Percentiles rank a stretch among this genome's conserved stretches.
These are phyloP conservation scores for Ploceus nigricollis DNA, from an alignment of 2,113 vertebrate genomes.

Conservation along the genomic window DNA sequence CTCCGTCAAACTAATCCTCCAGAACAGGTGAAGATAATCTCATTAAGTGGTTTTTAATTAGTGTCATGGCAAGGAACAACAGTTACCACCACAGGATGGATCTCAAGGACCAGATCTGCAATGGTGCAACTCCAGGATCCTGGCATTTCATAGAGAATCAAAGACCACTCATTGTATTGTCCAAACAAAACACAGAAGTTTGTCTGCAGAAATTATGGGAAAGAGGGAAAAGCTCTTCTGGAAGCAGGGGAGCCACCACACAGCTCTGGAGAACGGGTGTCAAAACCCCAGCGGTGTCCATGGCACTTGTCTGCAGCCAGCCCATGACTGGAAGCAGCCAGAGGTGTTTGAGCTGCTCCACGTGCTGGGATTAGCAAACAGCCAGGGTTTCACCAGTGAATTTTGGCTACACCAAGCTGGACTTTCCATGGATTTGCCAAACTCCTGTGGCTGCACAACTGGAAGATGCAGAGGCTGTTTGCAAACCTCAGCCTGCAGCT, in stretches of 20 bases:
- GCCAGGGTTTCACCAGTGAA: not conserved
- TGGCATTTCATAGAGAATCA: not conserved
- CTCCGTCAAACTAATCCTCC: not conserved
- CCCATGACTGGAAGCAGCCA: not conserved
- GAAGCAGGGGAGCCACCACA: not conserved
- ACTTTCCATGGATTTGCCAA: not conserved
- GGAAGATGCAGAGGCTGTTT: not conserved
- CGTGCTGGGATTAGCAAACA: accelerated
- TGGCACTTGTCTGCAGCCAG: not conserved
- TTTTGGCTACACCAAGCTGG: not conserved
- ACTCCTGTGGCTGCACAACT: not conserved
- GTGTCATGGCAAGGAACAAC: not conserved
- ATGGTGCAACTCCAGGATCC: not conserved
- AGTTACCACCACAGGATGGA: not conserved
- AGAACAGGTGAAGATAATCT: constrained; percentile 7
- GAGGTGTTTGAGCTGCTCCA: not conserved
- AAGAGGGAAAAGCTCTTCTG: not conserved
- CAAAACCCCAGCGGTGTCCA: not conserved
- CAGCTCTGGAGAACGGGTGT: not conserved
- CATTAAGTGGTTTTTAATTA: constrained; percentile 36
- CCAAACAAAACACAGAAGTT: not conserved
- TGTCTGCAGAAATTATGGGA: not conserved
- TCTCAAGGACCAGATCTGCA: not conserved
- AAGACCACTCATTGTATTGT: not conserved
- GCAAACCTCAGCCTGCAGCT: not conserved